Evolutionary conservation across 2,113 vertebrate species (phyloP).

Genomic region (Sciurus niger): DNA sequence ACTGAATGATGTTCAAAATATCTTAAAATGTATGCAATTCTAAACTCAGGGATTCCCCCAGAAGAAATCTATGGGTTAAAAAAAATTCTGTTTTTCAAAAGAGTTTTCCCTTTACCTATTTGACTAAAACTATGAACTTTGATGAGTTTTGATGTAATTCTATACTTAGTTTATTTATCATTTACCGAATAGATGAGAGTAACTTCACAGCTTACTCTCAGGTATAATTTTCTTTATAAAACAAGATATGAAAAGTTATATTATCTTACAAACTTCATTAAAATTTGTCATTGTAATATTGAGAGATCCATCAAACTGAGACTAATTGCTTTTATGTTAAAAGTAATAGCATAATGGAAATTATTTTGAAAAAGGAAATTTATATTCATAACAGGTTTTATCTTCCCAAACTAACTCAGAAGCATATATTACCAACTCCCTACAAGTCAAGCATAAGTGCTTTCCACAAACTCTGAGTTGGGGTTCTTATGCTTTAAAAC

Average conservation of each 20-base stretch:
- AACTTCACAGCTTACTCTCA: constrained; percentile 27
- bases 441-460: constrained; percentile 39
- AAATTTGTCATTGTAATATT: constrained; percentile 36
- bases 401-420: constrained; percentile 14
- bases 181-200: neutral
- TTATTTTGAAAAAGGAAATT: constrained; percentile 37
- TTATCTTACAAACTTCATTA: constrained; percentile 24
- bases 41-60: constrained; percentile 87
- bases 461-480: constrained; percentile 39
- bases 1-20: constrained; percentile 81
- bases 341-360: neutral
- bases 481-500: constrained; percentile 61
- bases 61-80: constrained; percentile 77
- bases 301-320: constrained; percentile 38
- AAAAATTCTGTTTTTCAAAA: constrained; percentile 82
- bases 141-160: constrained; percentile 55
- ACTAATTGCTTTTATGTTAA: neutral
- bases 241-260: constrained; percentile 14
- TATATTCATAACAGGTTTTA: constrained; percentile 29
- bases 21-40: constrained; percentile 80
- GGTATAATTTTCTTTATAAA: constrained; percentile 56
- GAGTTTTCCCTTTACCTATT: constrained; percentile 67
- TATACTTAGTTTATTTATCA: constrained; percentile 56
- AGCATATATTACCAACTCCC: neutral
- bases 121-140: constrained; percentile 71